These are phyloP conservation scores for Agrilus mali DNA, from an alignment of 2,888 invertebrate species.

Conservation along the genomic window DNA sequence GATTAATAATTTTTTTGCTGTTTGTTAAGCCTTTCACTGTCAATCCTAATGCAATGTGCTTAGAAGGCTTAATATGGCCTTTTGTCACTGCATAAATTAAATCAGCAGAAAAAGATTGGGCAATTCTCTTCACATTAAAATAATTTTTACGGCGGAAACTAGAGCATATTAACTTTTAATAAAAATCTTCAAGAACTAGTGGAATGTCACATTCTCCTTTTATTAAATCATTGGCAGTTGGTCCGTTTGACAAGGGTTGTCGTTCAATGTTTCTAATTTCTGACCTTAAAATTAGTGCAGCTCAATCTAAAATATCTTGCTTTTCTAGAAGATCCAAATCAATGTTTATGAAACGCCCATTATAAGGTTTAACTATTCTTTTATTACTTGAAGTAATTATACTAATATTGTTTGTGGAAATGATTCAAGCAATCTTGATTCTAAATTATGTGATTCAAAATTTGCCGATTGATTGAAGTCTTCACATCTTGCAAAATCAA, in stretches of 20 bases:
- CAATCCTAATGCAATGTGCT: too few species aligned
- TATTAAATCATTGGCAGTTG: slow-evolving; percentile 10
- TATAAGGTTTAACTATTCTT: slow-evolving; percentile 10
- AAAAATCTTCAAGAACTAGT: slow-evolving; percentile 7
- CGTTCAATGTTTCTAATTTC: slow-evolving; percentile 10
- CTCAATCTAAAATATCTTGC: slow-evolving; percentile 10
- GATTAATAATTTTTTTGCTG: slow-evolving; percentile 16
- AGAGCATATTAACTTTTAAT: slow-evolving; percentile 8
- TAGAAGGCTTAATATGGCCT: slow-evolving; percentile 17
- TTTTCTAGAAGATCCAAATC: slow-evolving; percentile 9
- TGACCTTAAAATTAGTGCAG: slow-evolving; percentile 9
- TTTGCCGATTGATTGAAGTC: too few species aligned
- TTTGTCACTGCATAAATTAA: slow-evolving; percentile 13
- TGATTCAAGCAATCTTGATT: slow-evolving; percentile 4
- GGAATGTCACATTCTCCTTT: slow-evolving; percentile 11
- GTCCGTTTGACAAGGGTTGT: slow-evolving; percentile 7
- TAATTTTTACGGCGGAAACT: slow-evolving; percentile 7
- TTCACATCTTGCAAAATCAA: too few species aligned
- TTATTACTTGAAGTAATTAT: slow-evolving; percentile 5
- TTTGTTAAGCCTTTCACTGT: slow-evolving; percentile 18
- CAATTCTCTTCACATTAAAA: slow-evolving; percentile 4
- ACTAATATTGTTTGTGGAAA: slow-evolving; percentile 7
- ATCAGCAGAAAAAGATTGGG: slow-evolving; percentile 12
- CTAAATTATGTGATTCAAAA: slow-evolving; percentile 8
- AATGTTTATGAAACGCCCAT: slow-evolving; percentile 9